Evolutionary conservation across 1,140 invertebrate genomes (phyloP), one percentile per base, ranked within the genome.

Genomic region (Dryas iulia): DNA sequence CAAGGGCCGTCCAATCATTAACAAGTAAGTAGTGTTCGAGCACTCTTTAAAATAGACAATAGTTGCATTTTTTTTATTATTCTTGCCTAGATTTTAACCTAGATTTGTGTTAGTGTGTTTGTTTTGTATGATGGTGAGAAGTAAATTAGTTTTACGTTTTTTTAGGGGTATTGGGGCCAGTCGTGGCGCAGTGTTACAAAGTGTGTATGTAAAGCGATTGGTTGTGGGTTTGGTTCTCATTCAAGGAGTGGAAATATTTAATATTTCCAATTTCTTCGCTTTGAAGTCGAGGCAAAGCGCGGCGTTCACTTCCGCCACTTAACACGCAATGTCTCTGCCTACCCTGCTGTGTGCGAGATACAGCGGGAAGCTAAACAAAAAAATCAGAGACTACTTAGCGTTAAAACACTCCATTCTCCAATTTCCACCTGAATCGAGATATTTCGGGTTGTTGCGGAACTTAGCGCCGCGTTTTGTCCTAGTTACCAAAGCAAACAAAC

Each of bases 21-120:
- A 65, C 66, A 56, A 72, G 71, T 72, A 30, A 56, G 35, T 39
- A 70, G 68, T 39, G 66, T 60, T 70, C 25, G 61, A 68, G 71
- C 53, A 26, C 31, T 35, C 71, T 72, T 59, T 18, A n/a, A 59
- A 72, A 72, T 60, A 59, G 47, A 63, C 61, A 70, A 70, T 59
- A 59, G 56, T 70, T 59, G 61, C 68, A 70, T 58, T 70, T 64
- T 70, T 64, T 70, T 65, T 69, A 52, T 47, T 47, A 61, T 61
- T 52, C n/a, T 25, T 24, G 58, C 58, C 39, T 47, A 47, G 21
- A 24, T 59, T 58, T 61, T 61, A 61, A 61, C 59, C 39, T 47
- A 47, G 14, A 21, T 47, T 8, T 2, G 14, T 21, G 14, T 47
- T 47, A n/a, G 1, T 21, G 6, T 7, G 39, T 5, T 47, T 18